These are phyloP conservation scores for Musca vetustissima DNA, from an alignment of 1,140 invertebrate species.

Conservation along the genomic window DNA sequence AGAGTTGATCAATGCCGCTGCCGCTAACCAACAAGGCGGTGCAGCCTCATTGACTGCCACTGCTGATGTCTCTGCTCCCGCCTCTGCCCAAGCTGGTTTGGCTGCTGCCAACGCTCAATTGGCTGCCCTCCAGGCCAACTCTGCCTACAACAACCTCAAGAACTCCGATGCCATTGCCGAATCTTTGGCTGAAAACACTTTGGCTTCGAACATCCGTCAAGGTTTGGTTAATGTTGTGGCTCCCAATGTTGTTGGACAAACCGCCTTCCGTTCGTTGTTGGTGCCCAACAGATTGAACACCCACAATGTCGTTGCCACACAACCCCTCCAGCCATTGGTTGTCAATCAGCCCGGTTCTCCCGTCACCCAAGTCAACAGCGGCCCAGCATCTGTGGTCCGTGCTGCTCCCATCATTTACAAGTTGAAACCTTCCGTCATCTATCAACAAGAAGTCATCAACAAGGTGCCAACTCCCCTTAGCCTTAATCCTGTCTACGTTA, in stretches of 20 bases:
- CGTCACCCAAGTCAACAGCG: conserved; percentile 48
- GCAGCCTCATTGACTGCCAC: conserved; percentile 35
- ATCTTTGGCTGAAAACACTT: conserved; percentile 42
- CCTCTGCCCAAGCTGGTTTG: conserved; percentile 44
- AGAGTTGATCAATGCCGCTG: conserved; percentile 47
- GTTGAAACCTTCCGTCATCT: conserved; percentile 51
- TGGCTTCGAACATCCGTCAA: conserved; percentile 52
- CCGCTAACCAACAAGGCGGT: conserved; percentile 37
- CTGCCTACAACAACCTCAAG: conserved; percentile 48
- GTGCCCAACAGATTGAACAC: conserved; percentile 50
- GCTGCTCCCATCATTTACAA: conserved; percentile 53
- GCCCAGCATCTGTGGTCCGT: conserved; percentile 48
- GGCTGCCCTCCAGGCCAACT: conserved; percentile 45
- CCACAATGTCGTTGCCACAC: conserved; percentile 50
- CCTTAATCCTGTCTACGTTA: conserved; percentile 52
- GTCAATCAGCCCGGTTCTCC: conserved; percentile 50
- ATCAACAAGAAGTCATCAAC: conserved; percentile 54
- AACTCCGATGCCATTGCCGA: conserved; percentile 53
- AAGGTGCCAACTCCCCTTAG: conserved; percentile 51
- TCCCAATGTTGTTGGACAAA: conserved; percentile 49
- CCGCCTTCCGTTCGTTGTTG: conserved; percentile 47
- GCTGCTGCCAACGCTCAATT: conserved; percentile 47
- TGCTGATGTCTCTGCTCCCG: conserved; percentile 43
- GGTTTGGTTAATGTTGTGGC: conserved; percentile 52
- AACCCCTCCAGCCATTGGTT: conserved; percentile 51